These are phyloP conservation scores for Merops nubicus DNA, from an alignment of 2,113 vertebrate genomes.

Conservation along the genomic window DNA sequence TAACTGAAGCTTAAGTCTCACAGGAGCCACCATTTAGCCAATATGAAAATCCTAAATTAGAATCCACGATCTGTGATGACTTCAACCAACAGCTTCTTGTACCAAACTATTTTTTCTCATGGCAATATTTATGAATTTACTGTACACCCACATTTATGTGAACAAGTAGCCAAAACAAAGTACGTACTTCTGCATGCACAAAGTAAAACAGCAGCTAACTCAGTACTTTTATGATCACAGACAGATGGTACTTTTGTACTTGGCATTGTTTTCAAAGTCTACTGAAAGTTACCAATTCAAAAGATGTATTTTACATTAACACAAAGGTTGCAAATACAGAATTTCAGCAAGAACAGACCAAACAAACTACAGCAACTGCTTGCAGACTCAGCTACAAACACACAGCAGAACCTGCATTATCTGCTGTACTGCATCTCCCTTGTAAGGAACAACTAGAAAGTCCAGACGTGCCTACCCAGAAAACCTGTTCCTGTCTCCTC, in stretches of 20 bases:
- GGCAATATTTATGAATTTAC: not conserved
- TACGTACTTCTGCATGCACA: fast-evolving
- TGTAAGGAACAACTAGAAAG: not conserved
- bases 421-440: not conserved
- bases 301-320: not conserved
- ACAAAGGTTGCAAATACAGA: not conserved
- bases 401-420: not conserved
- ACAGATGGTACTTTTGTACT: not conserved
- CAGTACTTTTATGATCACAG: not conserved
- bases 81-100: not conserved
- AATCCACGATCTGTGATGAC: not conserved
- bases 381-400: not conserved
- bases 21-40: not conserved
- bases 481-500: not conserved
- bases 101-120: not conserved
- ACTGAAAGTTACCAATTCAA: not conserved
- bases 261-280: not conserved
- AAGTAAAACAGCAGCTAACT: not conserved
- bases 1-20: not conserved
- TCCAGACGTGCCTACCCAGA: not conserved
- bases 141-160: not conserved
- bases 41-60: not conserved
- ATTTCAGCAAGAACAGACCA: not conserved
- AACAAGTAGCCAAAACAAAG: not conserved
- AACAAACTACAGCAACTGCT: not conserved